phyloP scores from a whole-genome alignment of 2,797 vertebrate species.

The Sandelia bainsii region DNA sequence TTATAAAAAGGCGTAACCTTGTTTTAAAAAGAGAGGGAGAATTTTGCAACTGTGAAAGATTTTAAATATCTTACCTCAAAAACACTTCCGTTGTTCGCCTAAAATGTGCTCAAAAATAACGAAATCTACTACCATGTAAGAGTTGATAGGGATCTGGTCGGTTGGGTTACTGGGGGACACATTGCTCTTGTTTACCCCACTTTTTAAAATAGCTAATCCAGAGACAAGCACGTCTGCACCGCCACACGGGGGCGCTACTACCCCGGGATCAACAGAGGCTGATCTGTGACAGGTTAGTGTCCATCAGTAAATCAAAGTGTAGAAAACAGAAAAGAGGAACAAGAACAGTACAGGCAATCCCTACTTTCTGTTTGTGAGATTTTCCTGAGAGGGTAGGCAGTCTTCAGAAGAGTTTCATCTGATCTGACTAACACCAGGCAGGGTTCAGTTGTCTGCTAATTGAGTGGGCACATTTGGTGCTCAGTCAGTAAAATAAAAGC shows the following conservation, averaged over 20 bases:
- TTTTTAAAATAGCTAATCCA: constrained; percentile 55
- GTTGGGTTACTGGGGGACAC: neutral
- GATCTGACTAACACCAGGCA: too few species aligned
- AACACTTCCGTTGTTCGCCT: neutral
- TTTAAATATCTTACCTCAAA: constrained; percentile 37
- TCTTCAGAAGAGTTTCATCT: too few species aligned
- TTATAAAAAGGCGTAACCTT: neutral
- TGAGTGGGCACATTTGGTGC: too few species aligned
- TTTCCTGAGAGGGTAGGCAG: too few species aligned
- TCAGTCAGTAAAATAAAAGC: too few species aligned
- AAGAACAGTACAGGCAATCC: too few species aligned
- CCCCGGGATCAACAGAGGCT: neutral
- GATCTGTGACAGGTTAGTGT: neutral
- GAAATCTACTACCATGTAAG: neutral
- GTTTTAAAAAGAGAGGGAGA: neutral
- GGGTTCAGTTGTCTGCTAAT: too few species aligned
- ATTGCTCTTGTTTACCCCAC: neutral
- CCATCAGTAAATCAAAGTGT: neutral
- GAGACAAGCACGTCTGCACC: neutral
- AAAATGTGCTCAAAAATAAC: neutral
- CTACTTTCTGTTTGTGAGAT: too few species aligned
- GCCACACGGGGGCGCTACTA: constrained; percentile 33
- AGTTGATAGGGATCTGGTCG: neutral
- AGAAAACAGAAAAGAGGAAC: too few species aligned
- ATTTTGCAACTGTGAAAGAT: neutral